Evolutionary conservation across 2,113 vertebrate species (phyloP), one percentile per base, ranked within the genome.

Genomic region (Strix uralensis): DNA sequence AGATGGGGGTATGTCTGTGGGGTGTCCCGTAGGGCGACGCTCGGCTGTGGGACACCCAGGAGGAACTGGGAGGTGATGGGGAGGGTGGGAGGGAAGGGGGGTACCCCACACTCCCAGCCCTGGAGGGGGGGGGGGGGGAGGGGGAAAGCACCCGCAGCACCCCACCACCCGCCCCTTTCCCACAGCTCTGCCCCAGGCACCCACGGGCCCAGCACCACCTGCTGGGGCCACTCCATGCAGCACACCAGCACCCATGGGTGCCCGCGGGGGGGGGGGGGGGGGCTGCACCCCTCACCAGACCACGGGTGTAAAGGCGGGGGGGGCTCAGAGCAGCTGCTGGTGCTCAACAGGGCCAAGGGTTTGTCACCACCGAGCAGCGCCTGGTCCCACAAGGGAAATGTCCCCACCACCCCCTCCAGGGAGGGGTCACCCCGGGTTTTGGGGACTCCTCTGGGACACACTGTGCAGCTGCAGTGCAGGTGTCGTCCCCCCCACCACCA

Each of bases 391-490:
- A 15, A 36, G 73, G 62, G 62, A 66, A 91, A 81, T 10, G 32
- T 6, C 20, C 65, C 63, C 63, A 15, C 44, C 44, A 11, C 44
- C 44, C 7, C 16, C 44, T 15, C 16, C 16, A 4, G 36, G 21
- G 65, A 18, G 27, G 15, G 44, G 66, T 21, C 12, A 20, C 10
- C 32, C 47, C 27, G 20, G 40, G 25, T 5, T 77, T 32, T 34
- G 40, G 57, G 79, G 21, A 11, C 11, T 70, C 61, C 18, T 25
- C 8, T 29, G 46, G 72, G 72, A 8, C 5, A 12, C 4, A 0
- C 15, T 4, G 15, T 8, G 61, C 25, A 69, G 5, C 9, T 32
- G 21, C 11, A 46, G 44, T 1, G 13, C 0, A 4, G 25, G 13
- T 9, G 44, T 46, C 36, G 36, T 36, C 15, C 44, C 44, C 44